Conservation (phyloP, 2,888 invertebrate species). For the Atrina japonica region DNA sequence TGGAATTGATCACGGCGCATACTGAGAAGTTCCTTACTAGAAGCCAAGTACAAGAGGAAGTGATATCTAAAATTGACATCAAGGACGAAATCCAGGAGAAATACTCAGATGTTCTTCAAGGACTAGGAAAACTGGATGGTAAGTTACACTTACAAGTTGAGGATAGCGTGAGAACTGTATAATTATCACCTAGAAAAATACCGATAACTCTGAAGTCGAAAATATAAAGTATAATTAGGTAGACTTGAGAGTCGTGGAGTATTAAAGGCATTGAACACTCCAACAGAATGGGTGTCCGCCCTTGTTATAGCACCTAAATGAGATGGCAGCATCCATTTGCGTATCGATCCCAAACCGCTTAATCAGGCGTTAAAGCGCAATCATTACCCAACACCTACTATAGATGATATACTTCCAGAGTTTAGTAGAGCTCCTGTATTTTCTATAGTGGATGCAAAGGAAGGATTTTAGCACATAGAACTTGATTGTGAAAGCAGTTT, state of each 20-base stretch:
- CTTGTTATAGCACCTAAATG: slow-evolving; percentile 39
- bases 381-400: slow-evolving; percentile 33
- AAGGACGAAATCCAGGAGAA: slow-evolving; percentile 4
- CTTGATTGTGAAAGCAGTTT: slow-evolving; percentile 40
- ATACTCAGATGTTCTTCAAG: slow-evolving; percentile 37
- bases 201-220: slow-evolving; percentile 34
- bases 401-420: slow-evolving; percentile 35
- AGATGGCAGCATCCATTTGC: too few species aligned
- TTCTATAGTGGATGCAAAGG: slow-evolving; percentile 28
- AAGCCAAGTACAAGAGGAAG: neutral
- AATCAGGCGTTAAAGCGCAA: slow-evolving; percentile 42
- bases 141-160: slow-evolving; percentile 40
- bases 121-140: slow-evolving; percentile 44
- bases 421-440: slow-evolving; percentile 12
- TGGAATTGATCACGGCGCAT: slow-evolving; percentile 24
- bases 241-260: slow-evolving; percentile 23
- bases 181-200: slow-evolving; percentile 35
- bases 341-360: slow-evolving; percentile 46
- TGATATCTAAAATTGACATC: neutral
- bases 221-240: slow-evolving; percentile 39
- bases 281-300: slow-evolving; percentile 50
- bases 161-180: slow-evolving; percentile 35
- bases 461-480: slow-evolving; percentile 43
- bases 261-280: slow-evolving; percentile 27
- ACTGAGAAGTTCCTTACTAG: slow-evolving; percentile 6